A percentile compares a stretch with the other conserved stretches of the same genome.
Evolutionary conservation across 2,888 invertebrate genomes (phyloP).

Genomic region (Metalampra italica): DNA sequence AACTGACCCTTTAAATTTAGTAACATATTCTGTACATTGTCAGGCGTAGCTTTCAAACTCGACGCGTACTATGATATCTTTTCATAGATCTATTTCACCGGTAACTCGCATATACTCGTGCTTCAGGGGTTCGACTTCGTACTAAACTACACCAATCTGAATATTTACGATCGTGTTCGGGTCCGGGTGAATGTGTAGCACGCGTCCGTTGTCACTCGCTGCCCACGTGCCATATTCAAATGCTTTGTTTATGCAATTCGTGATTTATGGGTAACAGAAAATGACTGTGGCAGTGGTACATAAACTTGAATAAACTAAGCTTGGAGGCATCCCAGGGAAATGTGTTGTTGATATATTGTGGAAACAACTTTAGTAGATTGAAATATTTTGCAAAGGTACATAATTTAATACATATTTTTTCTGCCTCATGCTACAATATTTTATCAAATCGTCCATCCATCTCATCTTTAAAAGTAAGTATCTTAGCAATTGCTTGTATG

Average conservation of each 20-base stretch:
- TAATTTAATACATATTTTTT: too few relatives aligned
- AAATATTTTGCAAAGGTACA: too few relatives aligned
- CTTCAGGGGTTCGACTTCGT: slow-evolving; percentile 28
- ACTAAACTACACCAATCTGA: slow-evolving; percentile 34
- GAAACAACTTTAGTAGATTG: too few relatives aligned
- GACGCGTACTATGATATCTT: slow-evolving; percentile 5
- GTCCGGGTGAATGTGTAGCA: slow-evolving; percentile 50
- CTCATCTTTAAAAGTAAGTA: too few relatives aligned
- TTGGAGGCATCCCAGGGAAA: neutral
- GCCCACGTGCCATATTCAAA: slow-evolving; percentile 66
- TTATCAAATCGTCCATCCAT: too few relatives aligned
- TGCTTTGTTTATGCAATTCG: slow-evolving; percentile 55
- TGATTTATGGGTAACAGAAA: slow-evolving; percentile 51
- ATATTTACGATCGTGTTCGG: slow-evolving; percentile 52
- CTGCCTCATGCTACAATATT: too few relatives aligned
- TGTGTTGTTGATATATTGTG: too few relatives aligned
- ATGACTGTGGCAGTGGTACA: slow-evolving; percentile 29
- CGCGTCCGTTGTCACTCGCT: slow-evolving; percentile 47
- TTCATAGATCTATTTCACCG: slow-evolving; percentile 20
- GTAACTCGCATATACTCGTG: too few relatives aligned
- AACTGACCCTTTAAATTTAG: too few relatives aligned
- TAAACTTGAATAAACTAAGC: slow-evolving; percentile 1
- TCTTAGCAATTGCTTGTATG: too few relatives aligned
- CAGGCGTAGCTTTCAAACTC: neutral
- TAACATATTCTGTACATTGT: neutral